Evolutionary conservation across 2,113 vertebrate genomes (phyloP).

Genomic region (Mesoclemmys tuberculata): DNA sequence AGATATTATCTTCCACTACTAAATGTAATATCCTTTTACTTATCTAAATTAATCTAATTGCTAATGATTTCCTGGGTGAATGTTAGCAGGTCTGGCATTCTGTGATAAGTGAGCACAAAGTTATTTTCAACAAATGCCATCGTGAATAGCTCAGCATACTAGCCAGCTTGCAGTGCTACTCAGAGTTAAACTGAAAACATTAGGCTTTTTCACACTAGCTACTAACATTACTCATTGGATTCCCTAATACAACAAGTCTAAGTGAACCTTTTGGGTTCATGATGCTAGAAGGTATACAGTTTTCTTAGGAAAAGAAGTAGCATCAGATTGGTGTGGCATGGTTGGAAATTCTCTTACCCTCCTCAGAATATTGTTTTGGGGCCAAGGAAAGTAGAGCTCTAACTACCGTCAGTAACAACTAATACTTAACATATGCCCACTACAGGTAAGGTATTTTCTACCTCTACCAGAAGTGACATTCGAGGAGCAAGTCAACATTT

Average conservation of each 20-base stretch:
- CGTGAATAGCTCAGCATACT: background rate
- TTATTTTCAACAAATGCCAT: conserved; percentile 5
- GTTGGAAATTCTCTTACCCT: background rate
- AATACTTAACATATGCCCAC: background rate
- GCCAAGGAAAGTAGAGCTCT: background rate
- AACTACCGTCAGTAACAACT: background rate
- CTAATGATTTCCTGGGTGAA: conserved; percentile 2
- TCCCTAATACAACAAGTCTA: background rate
- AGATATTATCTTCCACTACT: background rate
- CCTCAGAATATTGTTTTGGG: background rate
- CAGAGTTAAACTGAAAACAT: conserved; percentile 28
- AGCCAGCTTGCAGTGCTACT: background rate
- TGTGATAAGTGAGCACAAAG: conserved; percentile 18
- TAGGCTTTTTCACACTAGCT: background rate
- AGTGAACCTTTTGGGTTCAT: background rate
- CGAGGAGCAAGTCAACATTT: background rate
- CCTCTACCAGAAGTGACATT: background rate
- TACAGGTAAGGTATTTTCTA: background rate
- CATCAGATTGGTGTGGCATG: background rate
- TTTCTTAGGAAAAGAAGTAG: background rate
- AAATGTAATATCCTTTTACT: conserved; percentile 9
- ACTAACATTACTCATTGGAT: background rate
- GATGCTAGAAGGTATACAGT: background rate
- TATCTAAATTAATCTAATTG: background rate
- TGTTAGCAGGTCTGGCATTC: background rate